Evolutionary conservation across 2,888 invertebrate species (phyloP).

Genomic region (Sialis lutaria): DNA sequence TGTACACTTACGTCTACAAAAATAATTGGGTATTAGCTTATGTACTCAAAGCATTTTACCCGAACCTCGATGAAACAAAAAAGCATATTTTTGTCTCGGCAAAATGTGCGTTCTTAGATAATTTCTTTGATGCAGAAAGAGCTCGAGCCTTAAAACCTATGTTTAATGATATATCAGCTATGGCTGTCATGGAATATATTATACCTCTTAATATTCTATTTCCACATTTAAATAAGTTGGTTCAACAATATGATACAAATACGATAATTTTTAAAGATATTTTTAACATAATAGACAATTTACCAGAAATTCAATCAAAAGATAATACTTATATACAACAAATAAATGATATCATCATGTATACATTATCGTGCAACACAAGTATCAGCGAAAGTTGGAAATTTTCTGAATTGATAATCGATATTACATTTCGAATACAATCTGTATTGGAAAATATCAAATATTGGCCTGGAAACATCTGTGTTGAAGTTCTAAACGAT

Average conservation of each 20-base stretch:
- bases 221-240: conserved; percentile 27
- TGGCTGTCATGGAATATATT: conserved; percentile 40
- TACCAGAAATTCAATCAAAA: conserved; percentile 36
- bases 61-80: conserved; percentile 31
- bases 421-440: conserved; percentile 30
- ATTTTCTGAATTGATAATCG: conserved; percentile 32
- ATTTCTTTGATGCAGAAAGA: conserved; percentile 36
- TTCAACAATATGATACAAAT: conserved; percentile 25
- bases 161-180: conserved; percentile 36
- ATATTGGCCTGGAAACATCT: conserved; percentile 37
- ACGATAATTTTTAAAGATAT: conserved; percentile 23
- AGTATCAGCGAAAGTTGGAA: conserved; percentile 30
- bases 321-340: conserved; percentile 33
- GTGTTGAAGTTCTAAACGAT: conserved; percentile 30
- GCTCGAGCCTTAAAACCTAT: conserved; percentile 33
- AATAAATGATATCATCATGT: conserved; percentile 39
- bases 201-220: conserved; percentile 33
- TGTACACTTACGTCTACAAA: conserved; percentile 41
- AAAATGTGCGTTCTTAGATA: conserved; percentile 38
- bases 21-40: conserved; percentile 53
- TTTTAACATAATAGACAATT: conserved; percentile 31
- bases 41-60: conserved; percentile 45
- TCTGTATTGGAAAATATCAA: conserved; percentile 34
- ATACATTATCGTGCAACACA: conserved; percentile 34
- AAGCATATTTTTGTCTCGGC: conserved; percentile 31